These are phyloP conservation scores for Molossus molossus DNA, from an alignment of 2,797 vertebrate species.

Conservation along the genomic window DNA sequence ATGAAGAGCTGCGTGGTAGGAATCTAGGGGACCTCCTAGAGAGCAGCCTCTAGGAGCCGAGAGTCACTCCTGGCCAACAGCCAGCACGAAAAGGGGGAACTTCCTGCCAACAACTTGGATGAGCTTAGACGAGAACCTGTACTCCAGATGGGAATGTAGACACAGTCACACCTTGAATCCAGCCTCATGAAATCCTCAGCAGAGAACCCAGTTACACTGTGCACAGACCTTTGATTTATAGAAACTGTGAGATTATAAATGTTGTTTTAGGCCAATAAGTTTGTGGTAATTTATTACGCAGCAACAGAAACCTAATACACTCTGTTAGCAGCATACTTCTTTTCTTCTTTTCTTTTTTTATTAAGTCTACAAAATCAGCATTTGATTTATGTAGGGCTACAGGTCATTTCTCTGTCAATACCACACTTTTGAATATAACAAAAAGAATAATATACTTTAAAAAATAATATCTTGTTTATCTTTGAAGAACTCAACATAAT, in stretches of 20 bases:
- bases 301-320: neutral
- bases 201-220: neutral
- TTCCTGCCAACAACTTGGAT: neutral
- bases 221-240: too few relatives aligned
- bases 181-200: neutral
- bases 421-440: neutral
- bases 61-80: neutral
- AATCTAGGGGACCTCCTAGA: neutral
- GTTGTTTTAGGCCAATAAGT: too few relatives aligned
- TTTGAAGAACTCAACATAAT: constrained; percentile 15
- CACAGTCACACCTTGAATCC: neutral
- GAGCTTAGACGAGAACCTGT: neutral
- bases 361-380: neutral
- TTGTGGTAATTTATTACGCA: neutral
- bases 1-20: neutral
- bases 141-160: neutral
- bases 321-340: neutral
- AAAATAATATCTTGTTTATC: neutral
- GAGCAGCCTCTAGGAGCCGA: neutral
- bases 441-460: neutral
- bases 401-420: neutral
- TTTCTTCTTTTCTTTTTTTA: neutral
- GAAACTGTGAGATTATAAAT: too few relatives aligned
- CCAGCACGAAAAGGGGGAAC: neutral
- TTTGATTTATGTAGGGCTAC: neutral